Evolutionary conservation across 2,113 vertebrate genomes (phyloP).

Genomic region (Zeus faber): DNA sequence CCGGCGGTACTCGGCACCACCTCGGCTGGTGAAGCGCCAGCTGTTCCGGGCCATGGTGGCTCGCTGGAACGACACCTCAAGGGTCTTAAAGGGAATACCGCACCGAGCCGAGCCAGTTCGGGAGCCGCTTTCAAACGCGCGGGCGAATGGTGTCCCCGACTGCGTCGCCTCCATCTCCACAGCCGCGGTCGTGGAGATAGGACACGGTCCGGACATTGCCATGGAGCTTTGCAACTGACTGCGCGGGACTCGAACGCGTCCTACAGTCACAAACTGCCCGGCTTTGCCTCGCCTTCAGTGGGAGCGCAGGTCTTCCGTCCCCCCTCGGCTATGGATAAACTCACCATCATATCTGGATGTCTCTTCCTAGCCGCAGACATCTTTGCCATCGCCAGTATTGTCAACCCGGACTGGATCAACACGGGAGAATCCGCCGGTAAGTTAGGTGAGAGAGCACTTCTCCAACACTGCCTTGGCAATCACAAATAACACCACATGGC

Average conservation of each 20-base stretch:
- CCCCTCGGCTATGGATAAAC: constrained; percentile 86
- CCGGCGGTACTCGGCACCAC: constrained; percentile 11
- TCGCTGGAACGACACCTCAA: constrained; percentile 1
- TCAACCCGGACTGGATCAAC: constrained; percentile 96
- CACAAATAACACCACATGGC: too few relatives aligned
- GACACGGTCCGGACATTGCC: background rate
- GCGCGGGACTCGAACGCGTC: too few relatives aligned
- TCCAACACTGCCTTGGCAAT: background rate
- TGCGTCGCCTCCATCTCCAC: background rate
- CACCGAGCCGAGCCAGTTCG: background rate
- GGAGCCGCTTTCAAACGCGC: constrained; percentile 17
- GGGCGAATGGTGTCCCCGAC: background rate
- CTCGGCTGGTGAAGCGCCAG: constrained; percentile 28
- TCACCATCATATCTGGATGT: constrained; percentile 95
- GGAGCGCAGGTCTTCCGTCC: background rate
- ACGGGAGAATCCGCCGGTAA: constrained; percentile 88
- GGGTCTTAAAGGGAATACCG: background rate
- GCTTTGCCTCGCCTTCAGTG: too few relatives aligned
- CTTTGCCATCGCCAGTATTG: constrained; percentile 95
- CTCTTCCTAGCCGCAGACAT: constrained; percentile 94
- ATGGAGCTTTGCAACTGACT: constrained; percentile 17
- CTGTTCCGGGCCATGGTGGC: constrained; percentile 19
- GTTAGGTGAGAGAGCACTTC: constrained; percentile 19
- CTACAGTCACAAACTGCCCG: too few relatives aligned
- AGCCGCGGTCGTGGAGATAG: background rate